These are phyloP conservation scores for Stichopus horrens DNA, from an alignment of 53 echinoderm and acorn worm species.

Conservation along the genomic window DNA sequence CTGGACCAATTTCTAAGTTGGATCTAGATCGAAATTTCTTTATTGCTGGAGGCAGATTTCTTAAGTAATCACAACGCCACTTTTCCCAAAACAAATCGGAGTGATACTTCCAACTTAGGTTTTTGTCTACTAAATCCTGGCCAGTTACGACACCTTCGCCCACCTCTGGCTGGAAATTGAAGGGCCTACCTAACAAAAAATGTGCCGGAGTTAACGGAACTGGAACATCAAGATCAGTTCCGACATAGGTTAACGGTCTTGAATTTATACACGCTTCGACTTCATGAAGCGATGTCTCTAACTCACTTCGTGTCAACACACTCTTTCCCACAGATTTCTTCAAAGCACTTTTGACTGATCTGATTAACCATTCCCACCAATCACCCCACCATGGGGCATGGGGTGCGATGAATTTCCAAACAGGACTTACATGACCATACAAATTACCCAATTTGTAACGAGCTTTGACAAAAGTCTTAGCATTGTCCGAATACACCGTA, in stretches of 20 bases:
- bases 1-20: not conserved
- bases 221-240: constrained; percentile 14
- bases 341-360: constrained; percentile 39
- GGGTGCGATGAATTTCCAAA: constrained; percentile 21
- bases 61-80: too few species aligned
- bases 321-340: constrained; percentile 18
- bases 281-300: not conserved
- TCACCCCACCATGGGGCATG: constrained; percentile 31
- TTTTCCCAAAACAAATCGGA: too few species aligned
- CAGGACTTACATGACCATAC: not conserved
- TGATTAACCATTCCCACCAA: constrained; percentile 16
- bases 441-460: not conserved
- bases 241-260: constrained; percentile 25
- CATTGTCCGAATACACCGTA: constrained; percentile 5
- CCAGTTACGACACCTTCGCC: too few species aligned
- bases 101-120: too few species aligned
- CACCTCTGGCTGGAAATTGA: too few species aligned
- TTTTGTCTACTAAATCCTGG: too few species aligned
- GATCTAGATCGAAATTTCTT: too few species aligned
- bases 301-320: constrained; percentile 4
- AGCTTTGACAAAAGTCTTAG: constrained; percentile 34
- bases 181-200: too few species aligned
- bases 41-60: too few species aligned
- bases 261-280: constrained; percentile 18
- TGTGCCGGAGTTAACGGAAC: not conserved